phyloP scores from a whole-genome alignment of 2,888 invertebrate genomes.

The Bombylius major region DNA sequence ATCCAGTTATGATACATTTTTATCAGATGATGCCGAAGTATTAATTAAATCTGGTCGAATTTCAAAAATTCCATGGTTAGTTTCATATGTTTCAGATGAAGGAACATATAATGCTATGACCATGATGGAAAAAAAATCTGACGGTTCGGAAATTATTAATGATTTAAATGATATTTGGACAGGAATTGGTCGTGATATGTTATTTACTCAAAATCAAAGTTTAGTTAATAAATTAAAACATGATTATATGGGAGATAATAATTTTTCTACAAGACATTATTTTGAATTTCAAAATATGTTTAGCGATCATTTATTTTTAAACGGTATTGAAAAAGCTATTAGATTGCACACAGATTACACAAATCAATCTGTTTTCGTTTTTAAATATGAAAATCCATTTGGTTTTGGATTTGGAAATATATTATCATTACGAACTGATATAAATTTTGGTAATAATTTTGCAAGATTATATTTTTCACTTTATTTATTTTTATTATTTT shows the following conservation, averaged over 20 bases:
- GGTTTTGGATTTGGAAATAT: slow-evolving; percentile 43
- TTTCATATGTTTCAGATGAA: slow-evolving; percentile 55
- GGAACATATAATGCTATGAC: slow-evolving; percentile 54
- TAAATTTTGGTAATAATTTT: slow-evolving; percentile 39
- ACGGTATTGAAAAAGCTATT: slow-evolving; percentile 46
- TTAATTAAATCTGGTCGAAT: slow-evolving; percentile 47
- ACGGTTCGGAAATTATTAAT: slow-evolving; percentile 33
- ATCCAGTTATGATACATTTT: slow-evolving; percentile 42
- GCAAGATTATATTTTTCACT: background rate
- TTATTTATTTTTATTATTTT: background rate
- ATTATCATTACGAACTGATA: slow-evolving; percentile 39
- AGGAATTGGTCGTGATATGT: slow-evolving; percentile 30
- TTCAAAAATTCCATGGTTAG: slow-evolving; percentile 54
- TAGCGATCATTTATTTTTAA: slow-evolving; percentile 50
- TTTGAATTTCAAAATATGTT: slow-evolving; percentile 39
- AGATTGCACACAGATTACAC: slow-evolving; percentile 44
- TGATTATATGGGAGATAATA: slow-evolving; percentile 44
- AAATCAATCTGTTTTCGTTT: slow-evolving; percentile 48
- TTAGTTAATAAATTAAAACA: slow-evolving; percentile 16
- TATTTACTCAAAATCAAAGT: too few species aligned
- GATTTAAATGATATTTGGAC: slow-evolving; percentile 47
- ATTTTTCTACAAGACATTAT: slow-evolving; percentile 41
- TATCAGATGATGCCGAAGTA: slow-evolving; percentile 50
- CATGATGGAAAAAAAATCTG: slow-evolving; percentile 27
- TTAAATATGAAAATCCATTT: slow-evolving; percentile 50